These are phyloP conservation scores for Eudemis profundana DNA, from an alignment of 2,888 invertebrate genomes.

Conservation along the genomic window DNA sequence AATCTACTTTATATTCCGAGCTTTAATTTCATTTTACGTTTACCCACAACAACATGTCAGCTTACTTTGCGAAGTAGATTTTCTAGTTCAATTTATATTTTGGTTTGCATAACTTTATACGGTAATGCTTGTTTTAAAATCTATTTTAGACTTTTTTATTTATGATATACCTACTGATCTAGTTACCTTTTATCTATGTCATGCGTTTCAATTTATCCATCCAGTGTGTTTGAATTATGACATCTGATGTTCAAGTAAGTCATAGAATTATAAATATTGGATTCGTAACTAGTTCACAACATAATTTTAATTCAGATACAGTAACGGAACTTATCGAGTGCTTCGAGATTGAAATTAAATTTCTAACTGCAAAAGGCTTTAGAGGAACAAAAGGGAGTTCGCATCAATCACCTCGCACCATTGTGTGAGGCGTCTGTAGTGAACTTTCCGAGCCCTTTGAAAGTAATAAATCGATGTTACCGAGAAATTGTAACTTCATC, in stretches of 20 bases:
- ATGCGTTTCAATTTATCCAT: no score
- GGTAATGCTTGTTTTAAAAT: no score
- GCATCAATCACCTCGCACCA: slow-evolving; percentile 41
- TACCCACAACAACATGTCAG: no score
- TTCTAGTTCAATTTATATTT: background rate
- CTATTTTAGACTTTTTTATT: background rate
- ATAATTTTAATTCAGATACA: slow-evolving; percentile 13
- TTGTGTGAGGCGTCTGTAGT: slow-evolving; percentile 32
- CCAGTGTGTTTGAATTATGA: background rate
- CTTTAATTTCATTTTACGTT: background rate
- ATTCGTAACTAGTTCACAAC: background rate
- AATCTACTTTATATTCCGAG: background rate
- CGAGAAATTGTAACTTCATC: slow-evolving; percentile 45
- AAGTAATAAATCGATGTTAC: slow-evolving; percentile 45
- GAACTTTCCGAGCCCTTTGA: slow-evolving; percentile 44
- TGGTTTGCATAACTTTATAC: background rate
- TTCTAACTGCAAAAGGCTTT: slow-evolving; percentile 43
- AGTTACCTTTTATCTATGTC: no score
- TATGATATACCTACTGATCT: no score
- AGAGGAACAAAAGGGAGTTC: slow-evolving; percentile 31
- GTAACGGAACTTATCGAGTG: slow-evolving; percentile 29
- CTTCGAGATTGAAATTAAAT: slow-evolving; percentile 40
- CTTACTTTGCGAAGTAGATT: background rate
- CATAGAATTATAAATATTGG: background rate
- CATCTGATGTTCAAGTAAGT: background rate